phyloP scores from a whole-genome alignment of 2,888 invertebrate species.

The Plutella xylostella region DNA sequence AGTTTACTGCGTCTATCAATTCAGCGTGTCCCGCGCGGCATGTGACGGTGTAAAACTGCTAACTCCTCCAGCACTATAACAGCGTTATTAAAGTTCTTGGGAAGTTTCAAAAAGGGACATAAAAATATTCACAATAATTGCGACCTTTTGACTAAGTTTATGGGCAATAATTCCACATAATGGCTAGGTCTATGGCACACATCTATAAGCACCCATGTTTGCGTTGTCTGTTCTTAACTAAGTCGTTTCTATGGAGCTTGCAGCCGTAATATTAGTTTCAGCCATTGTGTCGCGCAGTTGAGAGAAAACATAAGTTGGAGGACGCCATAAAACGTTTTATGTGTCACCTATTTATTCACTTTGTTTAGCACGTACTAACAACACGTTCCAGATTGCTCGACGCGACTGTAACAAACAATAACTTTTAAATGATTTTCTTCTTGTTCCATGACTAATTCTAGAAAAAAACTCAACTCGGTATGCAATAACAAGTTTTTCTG shows the following conservation, averaged over 20 bases:
- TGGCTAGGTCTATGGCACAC: conserved; percentile 6
- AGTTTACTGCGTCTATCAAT: conserved; percentile 6
- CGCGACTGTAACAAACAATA: too few species aligned
- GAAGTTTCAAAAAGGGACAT: conserved; percentile 6
- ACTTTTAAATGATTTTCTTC: too few species aligned
- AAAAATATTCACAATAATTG: conserved; percentile 16
- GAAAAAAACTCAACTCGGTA: too few species aligned
- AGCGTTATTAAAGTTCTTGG: conserved; percentile 4
- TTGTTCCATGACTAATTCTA: too few species aligned
- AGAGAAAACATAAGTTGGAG: conserved; percentile 17
- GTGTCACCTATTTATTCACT: conserved; percentile 19
- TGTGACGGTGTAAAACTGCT: conserved; percentile 4
- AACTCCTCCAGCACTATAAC: background rate
- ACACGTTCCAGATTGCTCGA: too few species aligned
- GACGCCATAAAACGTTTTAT: conserved; percentile 19
- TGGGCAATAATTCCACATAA: conserved; percentile 9
- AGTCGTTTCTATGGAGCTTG: conserved; percentile 12
- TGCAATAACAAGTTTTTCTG: too few species aligned
- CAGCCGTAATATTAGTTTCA: conserved; percentile 16
- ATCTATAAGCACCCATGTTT: conserved; percentile 5
- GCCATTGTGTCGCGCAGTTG: conserved; percentile 20
- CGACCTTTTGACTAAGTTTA: conserved; percentile 14
- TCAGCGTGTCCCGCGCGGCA: background rate
- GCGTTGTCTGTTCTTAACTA: conserved; percentile 16
- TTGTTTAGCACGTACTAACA: conserved; percentile 16